Evolutionary conservation across 2,888 invertebrate genomes (phyloP).

Genomic region (Epinotia ramella): DNA sequence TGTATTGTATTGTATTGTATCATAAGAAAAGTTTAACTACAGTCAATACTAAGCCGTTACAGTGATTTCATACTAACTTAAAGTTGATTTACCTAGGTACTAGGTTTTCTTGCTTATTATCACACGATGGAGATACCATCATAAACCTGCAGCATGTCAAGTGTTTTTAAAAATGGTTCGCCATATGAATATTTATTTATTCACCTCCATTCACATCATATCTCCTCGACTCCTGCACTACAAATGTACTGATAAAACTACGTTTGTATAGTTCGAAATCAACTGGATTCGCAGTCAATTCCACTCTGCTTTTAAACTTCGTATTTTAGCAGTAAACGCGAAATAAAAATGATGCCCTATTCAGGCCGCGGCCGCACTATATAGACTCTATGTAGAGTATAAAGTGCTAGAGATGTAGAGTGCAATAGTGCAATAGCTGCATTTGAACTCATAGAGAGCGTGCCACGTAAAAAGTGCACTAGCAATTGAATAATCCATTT

Average conservation of each 20-base stretch:
- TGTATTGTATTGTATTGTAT: too few relatives aligned
- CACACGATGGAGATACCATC: too few relatives aligned
- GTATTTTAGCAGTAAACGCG: slow-evolving; percentile 41
- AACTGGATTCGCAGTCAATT: slow-evolving; percentile 23
- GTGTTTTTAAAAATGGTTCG: too few relatives aligned
- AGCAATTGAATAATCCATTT: slow-evolving; percentile 75
- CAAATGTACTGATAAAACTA: not conserved
- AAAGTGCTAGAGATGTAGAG: slow-evolving; percentile 25
- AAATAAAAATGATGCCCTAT: slow-evolving; percentile 36
- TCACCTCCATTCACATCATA: not conserved
- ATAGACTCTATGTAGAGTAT: slow-evolving; percentile 18
- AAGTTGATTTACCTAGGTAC: too few relatives aligned
- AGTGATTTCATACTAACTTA: too few relatives aligned
- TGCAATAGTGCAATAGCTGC: slow-evolving; percentile 40
- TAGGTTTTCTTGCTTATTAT: too few relatives aligned
- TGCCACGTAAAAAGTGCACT: slow-evolving; percentile 62
- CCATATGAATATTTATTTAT: not conserved
- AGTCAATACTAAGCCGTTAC: too few relatives aligned
- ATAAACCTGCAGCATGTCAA: too few relatives aligned
- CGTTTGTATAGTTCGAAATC: slow-evolving; percentile 14
- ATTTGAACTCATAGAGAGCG: slow-evolving; percentile 49
- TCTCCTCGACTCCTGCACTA: not conserved
- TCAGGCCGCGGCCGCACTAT: slow-evolving; percentile 23
- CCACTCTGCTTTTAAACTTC: slow-evolving; percentile 27
- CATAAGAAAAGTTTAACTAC: too few relatives aligned